Evolutionary conservation across 2,797 vertebrate species (phyloP).

Genomic region (Sebastes miniatus): DNA sequence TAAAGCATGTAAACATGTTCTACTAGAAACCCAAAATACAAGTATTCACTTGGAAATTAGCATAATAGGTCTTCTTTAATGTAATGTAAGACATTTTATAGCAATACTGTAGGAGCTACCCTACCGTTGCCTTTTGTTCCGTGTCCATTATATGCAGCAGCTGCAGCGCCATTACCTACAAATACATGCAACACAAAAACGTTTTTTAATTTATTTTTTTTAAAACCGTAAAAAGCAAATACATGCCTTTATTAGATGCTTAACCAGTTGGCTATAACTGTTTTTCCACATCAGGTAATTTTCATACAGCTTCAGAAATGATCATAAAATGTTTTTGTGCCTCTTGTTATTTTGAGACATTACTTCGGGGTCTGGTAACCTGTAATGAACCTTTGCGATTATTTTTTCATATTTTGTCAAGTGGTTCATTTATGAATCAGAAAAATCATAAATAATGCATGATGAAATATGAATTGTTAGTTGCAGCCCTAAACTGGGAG

Average conservation of each 20-base stretch:
- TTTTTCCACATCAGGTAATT: background rate
- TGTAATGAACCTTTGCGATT: background rate
- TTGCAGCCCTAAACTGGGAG: no score
- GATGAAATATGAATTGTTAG: no score
- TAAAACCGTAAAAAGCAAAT: background rate
- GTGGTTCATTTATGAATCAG: no score
- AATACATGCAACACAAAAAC: background rate
- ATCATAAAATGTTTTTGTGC: background rate
- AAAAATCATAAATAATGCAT: no score
- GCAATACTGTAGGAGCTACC: background rate
- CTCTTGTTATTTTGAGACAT: background rate
- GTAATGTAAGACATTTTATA: background rate
- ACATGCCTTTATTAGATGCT: background rate
- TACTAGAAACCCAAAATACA: no score
- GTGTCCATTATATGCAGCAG: conserved; percentile 16
- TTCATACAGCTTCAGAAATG: background rate
- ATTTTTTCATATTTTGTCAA: no score
- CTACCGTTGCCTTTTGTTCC: conserved; percentile 46
- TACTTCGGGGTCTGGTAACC: background rate
- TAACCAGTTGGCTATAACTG: background rate
- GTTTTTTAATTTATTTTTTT: no score
- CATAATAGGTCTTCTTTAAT: no score
- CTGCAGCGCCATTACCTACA: conserved; percentile 30
- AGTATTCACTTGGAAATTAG: no score
- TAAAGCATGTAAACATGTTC: no score